These are phyloP conservation scores for Chirona hameri DNA, from an alignment of 2,888 invertebrate species.

Conservation along the genomic window DNA sequence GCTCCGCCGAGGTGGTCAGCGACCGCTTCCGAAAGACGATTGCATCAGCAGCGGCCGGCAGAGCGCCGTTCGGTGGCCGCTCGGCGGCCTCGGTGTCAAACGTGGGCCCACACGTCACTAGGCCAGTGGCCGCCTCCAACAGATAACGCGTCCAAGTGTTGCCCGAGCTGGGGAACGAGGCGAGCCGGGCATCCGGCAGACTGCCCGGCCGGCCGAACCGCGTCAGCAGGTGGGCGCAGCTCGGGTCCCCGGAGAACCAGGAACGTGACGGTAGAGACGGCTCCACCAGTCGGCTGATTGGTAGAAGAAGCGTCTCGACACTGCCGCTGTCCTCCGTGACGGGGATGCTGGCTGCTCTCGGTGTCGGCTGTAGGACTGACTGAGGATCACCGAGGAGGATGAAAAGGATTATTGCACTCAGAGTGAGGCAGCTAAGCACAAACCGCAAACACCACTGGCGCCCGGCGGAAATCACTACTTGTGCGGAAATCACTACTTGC, in stretches of 20 bases:
- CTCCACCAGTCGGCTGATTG: too few species aligned
- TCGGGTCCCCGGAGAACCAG: neutral
- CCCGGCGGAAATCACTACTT: too few species aligned
- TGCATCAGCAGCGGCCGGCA: neutral
- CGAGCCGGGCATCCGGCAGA: neutral
- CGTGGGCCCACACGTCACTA: neutral
- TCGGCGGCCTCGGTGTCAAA: neutral
- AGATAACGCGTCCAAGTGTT: slow-evolving; percentile 4
- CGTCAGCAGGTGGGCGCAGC: neutral
- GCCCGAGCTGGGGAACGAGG: slow-evolving; percentile 11
- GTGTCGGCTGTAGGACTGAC: too few species aligned
- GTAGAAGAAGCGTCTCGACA: too few species aligned
- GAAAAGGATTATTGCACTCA: too few species aligned
- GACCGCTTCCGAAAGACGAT: too few species aligned
- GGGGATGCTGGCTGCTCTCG: too few species aligned
- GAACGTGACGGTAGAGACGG: neutral
- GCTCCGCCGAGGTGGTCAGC: neutral
- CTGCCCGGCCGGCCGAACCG: neutral
- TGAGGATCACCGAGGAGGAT: too few species aligned
- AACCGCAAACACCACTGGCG: too few species aligned
- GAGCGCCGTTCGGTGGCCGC: neutral
- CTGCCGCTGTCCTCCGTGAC: too few species aligned
- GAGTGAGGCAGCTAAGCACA: too few species aligned
- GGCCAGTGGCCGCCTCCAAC: neutral
- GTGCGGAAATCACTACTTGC: too few species aligned